phyloP scores from a whole-genome alignment of 2,888 invertebrate genomes.

The Ichneumon xanthorius region DNA sequence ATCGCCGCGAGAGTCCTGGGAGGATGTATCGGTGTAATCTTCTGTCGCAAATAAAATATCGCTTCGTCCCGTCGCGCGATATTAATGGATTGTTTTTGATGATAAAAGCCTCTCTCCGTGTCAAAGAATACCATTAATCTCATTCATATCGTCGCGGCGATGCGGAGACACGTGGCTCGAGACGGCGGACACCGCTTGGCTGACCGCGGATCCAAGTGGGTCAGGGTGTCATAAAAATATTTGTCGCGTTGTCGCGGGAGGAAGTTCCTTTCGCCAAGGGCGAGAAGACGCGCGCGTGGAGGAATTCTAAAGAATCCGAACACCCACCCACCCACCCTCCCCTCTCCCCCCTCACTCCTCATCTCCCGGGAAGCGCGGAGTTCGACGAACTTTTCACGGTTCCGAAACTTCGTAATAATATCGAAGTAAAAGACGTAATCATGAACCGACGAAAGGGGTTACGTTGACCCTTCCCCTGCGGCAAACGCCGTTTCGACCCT shows the following conservation, averaged over 20 bases:
- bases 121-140: slow-evolving; percentile 33
- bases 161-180: slow-evolving; percentile 18
- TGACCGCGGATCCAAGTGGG: slow-evolving; percentile 39
- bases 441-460: background rate
- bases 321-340: too few species aligned
- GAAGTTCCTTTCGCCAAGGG: slow-evolving; percentile 9
- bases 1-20: background rate
- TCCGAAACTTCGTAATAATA: slow-evolving; percentile 4
- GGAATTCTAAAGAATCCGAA: background rate
- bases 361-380: background rate
- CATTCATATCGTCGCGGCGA: background rate
- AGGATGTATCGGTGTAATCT: background rate
- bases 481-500: background rate
- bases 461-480: background rate
- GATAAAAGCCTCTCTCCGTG: background rate
- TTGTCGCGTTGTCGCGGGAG: slow-evolving; percentile 40
- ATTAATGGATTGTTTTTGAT: slow-evolving; percentile 11
- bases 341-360: too few species aligned
- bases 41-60: slow-evolving; percentile 9
- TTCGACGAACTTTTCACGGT: slow-evolving; percentile 1
- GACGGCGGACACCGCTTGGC: slow-evolving; percentile 27
- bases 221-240: slow-evolving; percentile 59
- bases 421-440: background rate
- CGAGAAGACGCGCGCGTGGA: slow-evolving; percentile 8
- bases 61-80: too few species aligned